Conservation (phyloP, 2,888 invertebrate species). For the Aricia artaxerxes region DNA sequence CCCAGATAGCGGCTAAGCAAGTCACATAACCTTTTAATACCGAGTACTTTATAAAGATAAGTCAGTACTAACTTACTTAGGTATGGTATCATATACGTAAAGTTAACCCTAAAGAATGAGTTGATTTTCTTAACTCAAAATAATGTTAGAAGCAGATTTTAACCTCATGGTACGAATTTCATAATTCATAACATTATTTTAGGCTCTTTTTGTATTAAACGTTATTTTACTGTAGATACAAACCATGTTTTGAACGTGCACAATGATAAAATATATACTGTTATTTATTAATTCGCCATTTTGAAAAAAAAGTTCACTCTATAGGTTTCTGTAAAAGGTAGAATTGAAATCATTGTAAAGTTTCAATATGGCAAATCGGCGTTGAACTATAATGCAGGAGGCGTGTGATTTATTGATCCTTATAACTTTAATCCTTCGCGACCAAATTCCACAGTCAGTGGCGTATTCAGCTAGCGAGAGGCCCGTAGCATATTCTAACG, state of each 20-base stretch:
- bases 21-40: conserved; percentile 43
- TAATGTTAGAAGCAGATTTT: neutral
- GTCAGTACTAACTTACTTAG: neutral
- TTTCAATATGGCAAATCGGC: neutral
- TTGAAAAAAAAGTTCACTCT: neutral
- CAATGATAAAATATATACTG: no score
- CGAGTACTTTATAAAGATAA: conserved; percentile 45
- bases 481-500: neutral
- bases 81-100: neutral
- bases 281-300: neutral
- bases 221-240: no score
- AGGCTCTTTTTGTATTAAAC: neutral
- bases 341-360: neutral
- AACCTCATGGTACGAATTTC: neutral
- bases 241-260: no score
- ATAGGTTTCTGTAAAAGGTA: neutral
- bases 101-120: neutral
- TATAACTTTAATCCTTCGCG: neutral
- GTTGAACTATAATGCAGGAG: neutral
- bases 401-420: neutral
- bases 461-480: neutral
- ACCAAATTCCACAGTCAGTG: neutral
- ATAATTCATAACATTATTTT: neutral
- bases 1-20: conserved; percentile 53
- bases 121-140: neutral